Conservation (phyloP, 2,888 invertebrate genomes). For the Synergus gifuensis region DNA sequence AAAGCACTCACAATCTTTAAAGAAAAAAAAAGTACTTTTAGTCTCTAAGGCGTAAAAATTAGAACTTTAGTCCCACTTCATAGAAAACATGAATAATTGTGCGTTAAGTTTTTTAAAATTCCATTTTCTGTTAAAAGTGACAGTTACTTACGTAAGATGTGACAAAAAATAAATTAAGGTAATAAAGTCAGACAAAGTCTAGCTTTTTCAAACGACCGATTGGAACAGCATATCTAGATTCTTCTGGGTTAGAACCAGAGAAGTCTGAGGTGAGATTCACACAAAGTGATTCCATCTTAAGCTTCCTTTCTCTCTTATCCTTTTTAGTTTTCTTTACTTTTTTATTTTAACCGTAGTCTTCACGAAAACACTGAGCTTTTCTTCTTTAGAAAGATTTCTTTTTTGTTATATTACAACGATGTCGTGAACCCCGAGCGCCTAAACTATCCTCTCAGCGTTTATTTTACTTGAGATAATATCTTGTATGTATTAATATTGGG, state of each 20-base stretch:
- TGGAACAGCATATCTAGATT: not conserved
- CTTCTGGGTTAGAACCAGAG: constrained; percentile 1
- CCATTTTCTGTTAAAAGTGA: too few relatives aligned
- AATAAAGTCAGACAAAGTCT: not conserved
- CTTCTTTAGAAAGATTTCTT: not conserved
- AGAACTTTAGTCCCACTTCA: too few relatives aligned
- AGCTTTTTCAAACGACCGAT: not conserved
- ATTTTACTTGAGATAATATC: not conserved
- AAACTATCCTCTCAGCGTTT: not conserved
- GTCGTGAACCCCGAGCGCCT: not conserved
- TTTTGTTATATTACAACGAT: constrained; percentile 11
- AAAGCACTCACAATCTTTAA: too few relatives aligned
- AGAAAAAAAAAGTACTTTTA: too few relatives aligned
- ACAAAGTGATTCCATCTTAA: constrained; percentile 61
- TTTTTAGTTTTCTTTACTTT: not conserved
- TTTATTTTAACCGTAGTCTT: not conserved
- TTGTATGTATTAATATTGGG: too few relatives aligned
- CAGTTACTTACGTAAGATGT: too few relatives aligned
- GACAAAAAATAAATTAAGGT: too few relatives aligned
- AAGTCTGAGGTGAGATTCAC: constrained; percentile 48
- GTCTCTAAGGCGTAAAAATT: too few relatives aligned
- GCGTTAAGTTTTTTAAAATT: too few relatives aligned
- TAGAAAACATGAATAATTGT: too few relatives aligned
- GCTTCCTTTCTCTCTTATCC: constrained; percentile 44
- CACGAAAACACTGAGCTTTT: constrained; percentile 3